A percentile compares a stretch with the other conserved stretches of the same genome.
phyloP scores from a whole-genome alignment of 2,888 invertebrate species.

The Hymenopus coronatus region DNA sequence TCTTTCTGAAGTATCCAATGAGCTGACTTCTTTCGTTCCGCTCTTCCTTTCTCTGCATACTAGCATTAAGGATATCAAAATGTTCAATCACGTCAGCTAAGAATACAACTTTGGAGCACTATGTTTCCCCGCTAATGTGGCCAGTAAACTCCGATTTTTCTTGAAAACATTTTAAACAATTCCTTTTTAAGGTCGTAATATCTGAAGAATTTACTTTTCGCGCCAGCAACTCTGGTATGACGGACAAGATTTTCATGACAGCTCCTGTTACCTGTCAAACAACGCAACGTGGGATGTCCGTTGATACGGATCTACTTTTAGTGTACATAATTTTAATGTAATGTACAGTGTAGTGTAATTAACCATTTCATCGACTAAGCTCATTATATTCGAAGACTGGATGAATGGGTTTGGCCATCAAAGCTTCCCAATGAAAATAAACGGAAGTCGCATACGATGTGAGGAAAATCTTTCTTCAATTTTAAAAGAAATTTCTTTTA shows the following conservation, averaged over 20 bases:
- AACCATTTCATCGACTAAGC: neutral
- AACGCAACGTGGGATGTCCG: neutral
- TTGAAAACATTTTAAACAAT: neutral
- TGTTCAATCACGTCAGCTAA: neutral
- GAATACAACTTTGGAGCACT: constrained; percentile 1
- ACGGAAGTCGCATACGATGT: neutral
- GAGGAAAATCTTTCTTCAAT: neutral
- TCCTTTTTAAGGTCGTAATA: neutral
- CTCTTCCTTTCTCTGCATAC: neutral
- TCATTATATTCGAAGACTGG: neutral
- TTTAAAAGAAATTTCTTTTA: neutral
- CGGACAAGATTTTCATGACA: neutral
- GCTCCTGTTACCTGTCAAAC: neutral
- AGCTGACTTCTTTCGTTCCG: neutral
- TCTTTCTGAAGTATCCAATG: neutral
- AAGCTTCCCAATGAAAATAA: neutral
- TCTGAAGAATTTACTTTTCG: neutral
- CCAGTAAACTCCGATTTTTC: neutral
- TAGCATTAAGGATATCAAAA: neutral
- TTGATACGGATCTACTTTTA: neutral
- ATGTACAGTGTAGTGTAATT: constrained; percentile 6
- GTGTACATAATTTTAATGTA: too few relatives aligned
- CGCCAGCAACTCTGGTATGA: neutral
- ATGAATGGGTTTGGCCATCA: neutral
- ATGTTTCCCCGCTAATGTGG: neutral